phyloP scores from a whole-genome alignment of 2,113 vertebrate species.

The Rhizomys pruinosus region DNA sequence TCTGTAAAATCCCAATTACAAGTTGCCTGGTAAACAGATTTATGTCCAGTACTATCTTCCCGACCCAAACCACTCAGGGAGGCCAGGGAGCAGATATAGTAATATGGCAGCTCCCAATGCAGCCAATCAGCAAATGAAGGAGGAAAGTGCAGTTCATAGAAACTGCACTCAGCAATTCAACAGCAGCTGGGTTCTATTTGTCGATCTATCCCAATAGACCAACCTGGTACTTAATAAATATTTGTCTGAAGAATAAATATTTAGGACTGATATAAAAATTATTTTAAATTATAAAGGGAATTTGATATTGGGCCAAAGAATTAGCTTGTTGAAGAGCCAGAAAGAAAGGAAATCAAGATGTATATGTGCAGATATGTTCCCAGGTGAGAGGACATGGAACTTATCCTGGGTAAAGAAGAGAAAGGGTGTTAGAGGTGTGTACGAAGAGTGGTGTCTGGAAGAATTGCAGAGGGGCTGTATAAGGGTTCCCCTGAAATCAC shows the following conservation, averaged over 20 bases:
- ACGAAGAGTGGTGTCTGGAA: slow-evolving; percentile 1
- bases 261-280: slow-evolving; percentile 29
- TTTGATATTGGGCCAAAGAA: slow-evolving; percentile 44
- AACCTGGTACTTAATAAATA: neutral
- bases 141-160: neutral
- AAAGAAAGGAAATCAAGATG: slow-evolving; percentile 10
- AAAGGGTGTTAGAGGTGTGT: neutral
- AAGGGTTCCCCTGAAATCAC: neutral
- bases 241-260: slow-evolving; percentile 47
- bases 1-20: neutral
- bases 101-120: neutral
- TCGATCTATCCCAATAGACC: neutral
- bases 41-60: neutral
- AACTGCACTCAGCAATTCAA: neutral
- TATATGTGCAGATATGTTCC: neutral
- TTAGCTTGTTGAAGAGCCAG: slow-evolving; percentile 37
- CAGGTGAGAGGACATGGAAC: neutral
- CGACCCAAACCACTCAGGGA: neutral
- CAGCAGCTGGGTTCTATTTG: neutral
- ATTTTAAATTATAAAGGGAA: neutral
- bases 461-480: neutral
- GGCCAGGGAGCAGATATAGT: neutral
- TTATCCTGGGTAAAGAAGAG: neutral
- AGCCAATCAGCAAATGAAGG: slow-evolving; percentile 27
- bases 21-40: slow-evolving; percentile 2